These are phyloP conservation scores for Miltochrista miniata DNA, from an alignment of 2,888 invertebrate species.

Conservation along the genomic window DNA sequence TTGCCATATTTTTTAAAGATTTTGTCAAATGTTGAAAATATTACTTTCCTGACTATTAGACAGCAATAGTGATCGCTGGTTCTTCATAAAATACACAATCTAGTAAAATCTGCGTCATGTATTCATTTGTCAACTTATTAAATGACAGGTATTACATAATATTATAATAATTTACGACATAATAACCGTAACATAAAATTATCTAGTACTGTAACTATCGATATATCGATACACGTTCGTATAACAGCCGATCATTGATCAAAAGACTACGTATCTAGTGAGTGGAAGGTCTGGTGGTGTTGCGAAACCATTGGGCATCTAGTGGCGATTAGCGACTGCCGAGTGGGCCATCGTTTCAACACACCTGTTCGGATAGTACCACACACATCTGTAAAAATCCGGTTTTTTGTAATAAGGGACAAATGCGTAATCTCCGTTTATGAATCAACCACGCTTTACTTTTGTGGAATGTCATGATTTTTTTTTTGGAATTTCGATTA, in stretches of 20 bases:
- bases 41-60: no score
- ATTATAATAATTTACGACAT: not conserved
- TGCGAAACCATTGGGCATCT: constrained; percentile 73
- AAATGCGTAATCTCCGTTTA: constrained; percentile 44
- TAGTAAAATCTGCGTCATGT: no score
- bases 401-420: constrained; percentile 49
- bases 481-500: not conserved
- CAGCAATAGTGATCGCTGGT: no score
- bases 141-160: not conserved
- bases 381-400: constrained; percentile 58
- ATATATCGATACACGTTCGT: no score
- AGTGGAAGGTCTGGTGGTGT: constrained; percentile 70
- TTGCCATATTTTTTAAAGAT: no score
- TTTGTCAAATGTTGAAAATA: no score
- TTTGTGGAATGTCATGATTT: constrained; percentile 19
- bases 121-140: no score
- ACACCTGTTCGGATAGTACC: constrained; percentile 61
- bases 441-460: constrained; percentile 40
- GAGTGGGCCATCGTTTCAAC: constrained; percentile 77
- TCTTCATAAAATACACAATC: no score
- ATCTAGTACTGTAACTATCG: constrained; percentile 31
- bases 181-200: constrained; percentile 15
- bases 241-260: constrained; percentile 61
- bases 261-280: constrained; percentile 70
- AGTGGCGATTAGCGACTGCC: constrained; percentile 74